Evolutionary conservation across 2,113 vertebrate genomes (phyloP).

Genomic region (Dicentrarchus labrax): DNA sequence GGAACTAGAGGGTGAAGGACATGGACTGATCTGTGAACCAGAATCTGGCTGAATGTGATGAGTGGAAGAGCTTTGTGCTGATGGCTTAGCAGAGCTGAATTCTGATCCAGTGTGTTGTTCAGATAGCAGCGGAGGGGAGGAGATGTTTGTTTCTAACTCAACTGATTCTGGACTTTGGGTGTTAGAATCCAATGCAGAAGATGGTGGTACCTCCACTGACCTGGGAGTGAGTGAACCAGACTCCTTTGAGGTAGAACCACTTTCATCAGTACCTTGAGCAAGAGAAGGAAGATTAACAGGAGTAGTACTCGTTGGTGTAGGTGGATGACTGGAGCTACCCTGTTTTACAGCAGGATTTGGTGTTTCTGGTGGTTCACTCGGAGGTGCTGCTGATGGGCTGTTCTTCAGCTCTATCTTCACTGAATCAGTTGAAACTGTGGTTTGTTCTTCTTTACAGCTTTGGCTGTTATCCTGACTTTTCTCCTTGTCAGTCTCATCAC

Average conservation of each 20-base stretch:
- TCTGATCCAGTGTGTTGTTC: slow-evolving; percentile 23
- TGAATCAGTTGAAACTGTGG: slow-evolving; percentile 69
- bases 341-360: slow-evolving; percentile 27
- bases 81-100: not conserved
- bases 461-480: not conserved
- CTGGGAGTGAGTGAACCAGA: slow-evolving; percentile 4
- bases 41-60: slow-evolving; percentile 19
- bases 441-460: slow-evolving; percentile 36
- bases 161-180: slow-evolving; percentile 20
- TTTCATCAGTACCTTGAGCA: slow-evolving; percentile 28
- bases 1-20: not conserved
- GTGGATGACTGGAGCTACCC: slow-evolving; percentile 11
- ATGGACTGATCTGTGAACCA: slow-evolving; percentile 23
- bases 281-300: slow-evolving; percentile 11
- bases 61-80: slow-evolving; percentile 23
- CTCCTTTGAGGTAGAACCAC: slow-evolving; percentile 41
- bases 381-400: slow-evolving; percentile 52
- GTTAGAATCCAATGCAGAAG: slow-evolving; percentile 23
- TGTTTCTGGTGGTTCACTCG: not conserved
- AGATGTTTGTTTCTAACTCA: slow-evolving; percentile 21
- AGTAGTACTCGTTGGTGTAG: slow-evolving; percentile 6
- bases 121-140: not conserved
- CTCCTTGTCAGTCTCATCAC: slow-evolving; percentile 21
- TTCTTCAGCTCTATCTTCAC: slow-evolving; percentile 74
- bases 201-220: slow-evolving; percentile 1